phyloP scores from a whole-genome alignment of 2,113 vertebrate genomes.

The Paradisaea rubra region DNA sequence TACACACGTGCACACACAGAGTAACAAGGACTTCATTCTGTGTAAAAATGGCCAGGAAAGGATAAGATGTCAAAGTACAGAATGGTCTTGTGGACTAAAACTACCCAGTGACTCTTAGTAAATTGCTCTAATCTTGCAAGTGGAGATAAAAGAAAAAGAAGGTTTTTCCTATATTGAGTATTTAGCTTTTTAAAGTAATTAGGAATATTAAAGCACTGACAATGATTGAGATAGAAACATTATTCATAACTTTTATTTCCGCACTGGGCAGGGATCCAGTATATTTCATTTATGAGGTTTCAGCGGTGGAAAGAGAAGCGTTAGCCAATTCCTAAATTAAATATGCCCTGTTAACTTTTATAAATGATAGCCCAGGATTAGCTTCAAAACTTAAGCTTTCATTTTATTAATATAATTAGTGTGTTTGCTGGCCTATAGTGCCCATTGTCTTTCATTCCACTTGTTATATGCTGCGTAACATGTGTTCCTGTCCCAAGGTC shows the following conservation, averaged over 20 bases:
- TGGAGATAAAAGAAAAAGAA: constrained; percentile 70
- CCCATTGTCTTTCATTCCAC: neutral
- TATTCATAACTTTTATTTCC: constrained; percentile 98
- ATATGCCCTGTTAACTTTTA: constrained; percentile 89
- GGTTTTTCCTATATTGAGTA: constrained; percentile 74
- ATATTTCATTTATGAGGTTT: constrained; percentile 97
- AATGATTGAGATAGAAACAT: constrained; percentile 93
- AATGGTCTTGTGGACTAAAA: neutral
- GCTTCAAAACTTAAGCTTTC: constrained; percentile 70
- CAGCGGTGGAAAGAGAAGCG: constrained; percentile 84
- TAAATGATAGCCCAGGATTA: constrained; percentile 83
- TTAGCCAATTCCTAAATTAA: constrained; percentile 99
- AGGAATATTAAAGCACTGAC: constrained; percentile 89
- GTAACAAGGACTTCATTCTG: neutral
- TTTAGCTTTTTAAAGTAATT: constrained; percentile 86
- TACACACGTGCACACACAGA: neutral
- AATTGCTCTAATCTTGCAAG: constrained; percentile 68
- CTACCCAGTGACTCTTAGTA: constrained; percentile 59
- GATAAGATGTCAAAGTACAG: constrained; percentile 21
- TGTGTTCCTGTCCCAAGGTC: neutral
- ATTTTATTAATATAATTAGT: constrained; percentile 69
- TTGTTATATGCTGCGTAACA: neutral
- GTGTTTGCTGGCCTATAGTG: constrained; percentile 22
- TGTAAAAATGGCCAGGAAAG: neutral
- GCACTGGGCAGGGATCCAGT: constrained; percentile 89